These are phyloP conservation scores for Ciconia boyciana DNA, from an alignment of 2,113 vertebrate species.

Conservation along the genomic window DNA sequence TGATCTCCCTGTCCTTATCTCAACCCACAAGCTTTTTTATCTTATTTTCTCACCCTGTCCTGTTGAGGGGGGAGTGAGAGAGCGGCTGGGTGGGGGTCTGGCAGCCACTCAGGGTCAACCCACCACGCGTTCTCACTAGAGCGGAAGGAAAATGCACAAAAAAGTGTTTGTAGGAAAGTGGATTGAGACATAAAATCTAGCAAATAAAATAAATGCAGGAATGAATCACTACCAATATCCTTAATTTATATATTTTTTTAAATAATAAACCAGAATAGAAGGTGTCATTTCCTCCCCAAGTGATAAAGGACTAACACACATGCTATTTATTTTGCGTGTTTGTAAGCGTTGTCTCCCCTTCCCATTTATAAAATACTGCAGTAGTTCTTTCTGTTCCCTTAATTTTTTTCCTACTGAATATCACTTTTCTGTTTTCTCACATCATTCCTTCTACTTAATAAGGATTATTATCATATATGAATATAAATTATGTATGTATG, in stretches of 20 bases:
- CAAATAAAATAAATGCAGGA: not conserved
- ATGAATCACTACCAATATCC: not conserved
- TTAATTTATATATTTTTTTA: not conserved
- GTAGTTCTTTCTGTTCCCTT: not conserved
- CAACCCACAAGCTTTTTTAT: not conserved
- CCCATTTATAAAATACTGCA: not conserved
- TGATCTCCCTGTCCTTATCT: not conserved
- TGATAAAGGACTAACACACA: not conserved
- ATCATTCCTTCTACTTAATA: not conserved
- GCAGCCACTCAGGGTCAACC: fast-evolving
- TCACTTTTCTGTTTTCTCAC: not conserved
- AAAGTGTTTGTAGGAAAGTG: not conserved
- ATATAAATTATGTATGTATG: not conserved
- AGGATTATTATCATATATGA: not conserved
- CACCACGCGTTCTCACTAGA: not conserved
- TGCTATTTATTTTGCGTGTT: not conserved
- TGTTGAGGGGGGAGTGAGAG: not conserved
- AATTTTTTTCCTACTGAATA: not conserved
- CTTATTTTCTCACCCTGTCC: not conserved
- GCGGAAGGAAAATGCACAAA: not conserved
- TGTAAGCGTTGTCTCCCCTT: not conserved
- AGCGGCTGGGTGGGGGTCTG: not conserved
- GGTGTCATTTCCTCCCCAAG: not conserved
- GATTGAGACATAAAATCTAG: not conserved
- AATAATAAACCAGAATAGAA: not conserved